A percentile compares a stretch with the other conserved stretches of the same genome.
Conservation (phyloP, 2,888 invertebrate genomes). For the Latrodectus hesperus region DNA sequence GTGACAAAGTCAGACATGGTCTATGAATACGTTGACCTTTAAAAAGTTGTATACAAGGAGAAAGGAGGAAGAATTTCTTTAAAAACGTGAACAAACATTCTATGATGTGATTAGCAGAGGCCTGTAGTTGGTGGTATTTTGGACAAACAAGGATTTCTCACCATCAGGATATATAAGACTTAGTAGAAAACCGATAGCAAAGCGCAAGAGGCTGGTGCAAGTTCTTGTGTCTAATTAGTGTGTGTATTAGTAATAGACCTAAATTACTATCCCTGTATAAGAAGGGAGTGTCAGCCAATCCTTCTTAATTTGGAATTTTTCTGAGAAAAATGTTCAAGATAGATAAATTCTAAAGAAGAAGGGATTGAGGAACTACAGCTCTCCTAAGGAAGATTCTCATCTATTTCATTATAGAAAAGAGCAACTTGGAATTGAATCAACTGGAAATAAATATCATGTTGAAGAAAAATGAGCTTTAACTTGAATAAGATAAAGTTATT, state of each 20-base stretch:
- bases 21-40: neutral
- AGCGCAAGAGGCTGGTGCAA: neutral
- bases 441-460: neutral
- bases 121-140: neutral
- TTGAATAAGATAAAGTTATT: neutral
- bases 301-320: neutral
- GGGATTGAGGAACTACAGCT: neutral
- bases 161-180: neutral
- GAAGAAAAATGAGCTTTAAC: neutral
- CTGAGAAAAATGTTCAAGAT: neutral
- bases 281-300: neutral
- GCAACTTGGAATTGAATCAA: neutral
- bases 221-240: neutral
- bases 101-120: neutral
- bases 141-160: neutral
- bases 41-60: neutral
- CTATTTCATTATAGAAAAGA: neutral
- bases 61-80: neutral
- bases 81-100: neutral
- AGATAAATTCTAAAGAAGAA: neutral
- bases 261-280: neutral
- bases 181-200: neutral
- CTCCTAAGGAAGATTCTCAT: neutral
- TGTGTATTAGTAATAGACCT: neutral
- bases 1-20: neutral